phyloP scores from a whole-genome alignment of 2,888 invertebrate genomes.

The Catocala nupta region DNA sequence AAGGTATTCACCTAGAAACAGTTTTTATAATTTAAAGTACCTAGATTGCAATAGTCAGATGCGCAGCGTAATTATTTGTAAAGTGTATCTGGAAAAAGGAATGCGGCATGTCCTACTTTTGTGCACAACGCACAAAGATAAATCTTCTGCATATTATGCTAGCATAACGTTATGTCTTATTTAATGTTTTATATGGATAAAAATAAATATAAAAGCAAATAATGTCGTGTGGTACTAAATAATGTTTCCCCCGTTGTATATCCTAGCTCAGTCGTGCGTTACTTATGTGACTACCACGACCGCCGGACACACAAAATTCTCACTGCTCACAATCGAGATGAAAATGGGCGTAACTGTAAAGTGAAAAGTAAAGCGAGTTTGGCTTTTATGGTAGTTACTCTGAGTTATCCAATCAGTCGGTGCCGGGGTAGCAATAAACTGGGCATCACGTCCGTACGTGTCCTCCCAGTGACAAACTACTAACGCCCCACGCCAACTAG shows the following conservation, averaged over 20 bases:
- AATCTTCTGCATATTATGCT: background rate
- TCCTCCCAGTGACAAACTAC: constrained; percentile 66
- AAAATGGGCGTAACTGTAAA: constrained; percentile 39
- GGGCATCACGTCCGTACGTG: constrained; percentile 74
- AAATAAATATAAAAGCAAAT: constrained; percentile 34
- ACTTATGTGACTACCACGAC: constrained; percentile 35
- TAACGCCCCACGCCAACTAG: constrained; percentile 50
- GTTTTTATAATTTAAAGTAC: constrained; percentile 25
- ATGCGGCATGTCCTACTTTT: too few species aligned
- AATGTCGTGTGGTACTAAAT: constrained; percentile 46
- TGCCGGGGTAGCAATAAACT: constrained; percentile 73
- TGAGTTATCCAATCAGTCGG: constrained; percentile 73
- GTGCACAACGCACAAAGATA: background rate
- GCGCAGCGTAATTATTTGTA: background rate
- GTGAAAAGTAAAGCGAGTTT: constrained; percentile 56
- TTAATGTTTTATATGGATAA: background rate
- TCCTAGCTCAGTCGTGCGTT: constrained; percentile 44
- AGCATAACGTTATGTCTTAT: background rate
- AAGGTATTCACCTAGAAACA: constrained; percentile 25
- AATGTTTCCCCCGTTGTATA: constrained; percentile 51
- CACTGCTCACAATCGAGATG: constrained; percentile 30
- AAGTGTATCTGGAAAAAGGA: background rate
- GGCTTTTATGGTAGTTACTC: constrained; percentile 58
- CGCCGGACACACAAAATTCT: constrained; percentile 27
- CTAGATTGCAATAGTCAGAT: background rate